A percentile compares a stretch with the other conserved stretches of the same genome.
Conservation (phyloP, 2,797 vertebrate genomes). For the Oreortyx pictus region DNA sequence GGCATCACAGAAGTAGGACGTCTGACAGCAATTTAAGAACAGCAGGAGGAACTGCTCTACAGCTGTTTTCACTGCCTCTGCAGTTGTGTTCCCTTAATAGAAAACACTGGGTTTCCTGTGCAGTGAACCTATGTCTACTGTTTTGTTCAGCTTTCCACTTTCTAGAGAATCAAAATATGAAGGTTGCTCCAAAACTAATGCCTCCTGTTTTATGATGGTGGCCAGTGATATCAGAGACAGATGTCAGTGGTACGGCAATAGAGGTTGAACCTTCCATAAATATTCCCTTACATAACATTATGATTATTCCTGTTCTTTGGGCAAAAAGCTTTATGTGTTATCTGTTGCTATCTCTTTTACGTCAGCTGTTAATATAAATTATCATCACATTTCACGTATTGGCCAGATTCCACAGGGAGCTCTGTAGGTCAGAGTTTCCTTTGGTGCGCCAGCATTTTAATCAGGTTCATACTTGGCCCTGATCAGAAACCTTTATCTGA, state of each 20-base stretch:
- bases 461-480: not conserved
- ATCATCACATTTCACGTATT: not conserved
- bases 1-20: not conserved
- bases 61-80: constrained; percentile 13
- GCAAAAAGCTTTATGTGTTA: not conserved
- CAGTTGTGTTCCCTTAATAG: constrained; percentile 1
- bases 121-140: not conserved
- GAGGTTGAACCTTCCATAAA: no score
- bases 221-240: no score
- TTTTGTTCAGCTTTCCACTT: not conserved
- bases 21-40: constrained; percentile 3
- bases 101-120: not conserved
- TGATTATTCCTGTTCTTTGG: not conserved
- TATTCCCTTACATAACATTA: not conserved
- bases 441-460: not conserved
- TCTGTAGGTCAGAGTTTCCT: constrained; percentile 12
- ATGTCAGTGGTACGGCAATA: no score
- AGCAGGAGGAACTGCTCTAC: not conserved
- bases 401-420: not conserved
- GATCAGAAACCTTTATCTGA: not conserved
- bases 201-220: no score
- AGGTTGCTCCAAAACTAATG: no score
- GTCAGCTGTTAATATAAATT: constrained; percentile 1
- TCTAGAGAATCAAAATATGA: not conserved
- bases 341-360: constrained; percentile 21